These are phyloP conservation scores for Bos taurus DNA, from an alignment of 2,113 vertebrate genomes.

Conservation along the genomic window DNA sequence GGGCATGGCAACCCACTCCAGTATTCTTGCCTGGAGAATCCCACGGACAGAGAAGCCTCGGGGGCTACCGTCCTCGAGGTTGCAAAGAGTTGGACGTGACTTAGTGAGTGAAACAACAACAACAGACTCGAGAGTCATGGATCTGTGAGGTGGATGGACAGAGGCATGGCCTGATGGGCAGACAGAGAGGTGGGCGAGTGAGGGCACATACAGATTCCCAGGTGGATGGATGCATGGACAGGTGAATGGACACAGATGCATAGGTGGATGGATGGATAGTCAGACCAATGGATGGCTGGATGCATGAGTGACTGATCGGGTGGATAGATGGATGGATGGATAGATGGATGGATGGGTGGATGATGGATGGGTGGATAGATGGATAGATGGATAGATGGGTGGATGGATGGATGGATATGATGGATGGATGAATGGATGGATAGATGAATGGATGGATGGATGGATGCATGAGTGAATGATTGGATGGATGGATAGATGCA, in stretches of 20 bases:
- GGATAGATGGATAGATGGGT: accelerated
- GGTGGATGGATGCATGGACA: not conserved
- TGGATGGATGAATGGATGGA: not conserved
- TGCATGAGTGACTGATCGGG: accelerated
- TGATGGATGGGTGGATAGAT: not conserved
- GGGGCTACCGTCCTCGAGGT: accelerated
- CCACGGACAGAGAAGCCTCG: not conserved
- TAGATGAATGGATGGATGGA: accelerated
- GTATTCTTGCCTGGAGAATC: not conserved
- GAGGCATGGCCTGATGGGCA: not conserved
- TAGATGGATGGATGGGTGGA: too few relatives aligned
- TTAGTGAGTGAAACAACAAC: not conserved
- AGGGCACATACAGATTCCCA: not conserved
- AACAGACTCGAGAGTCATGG: accelerated
- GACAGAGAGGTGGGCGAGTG: not conserved
- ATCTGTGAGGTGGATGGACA: not conserved
- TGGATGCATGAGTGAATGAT: too few relatives aligned
- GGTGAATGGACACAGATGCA: too few relatives aligned
- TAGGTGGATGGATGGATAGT: not conserved
- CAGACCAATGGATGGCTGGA: not conserved
- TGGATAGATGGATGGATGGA: accelerated
- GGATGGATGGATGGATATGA: too few relatives aligned
- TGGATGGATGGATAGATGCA: too few relatives aligned
- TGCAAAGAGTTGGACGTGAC: not conserved
- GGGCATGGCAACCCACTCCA: not conserved